phyloP scores from a whole-genome alignment of 2,888 invertebrate genomes.

The Meiosimyza decipiens region DNA sequence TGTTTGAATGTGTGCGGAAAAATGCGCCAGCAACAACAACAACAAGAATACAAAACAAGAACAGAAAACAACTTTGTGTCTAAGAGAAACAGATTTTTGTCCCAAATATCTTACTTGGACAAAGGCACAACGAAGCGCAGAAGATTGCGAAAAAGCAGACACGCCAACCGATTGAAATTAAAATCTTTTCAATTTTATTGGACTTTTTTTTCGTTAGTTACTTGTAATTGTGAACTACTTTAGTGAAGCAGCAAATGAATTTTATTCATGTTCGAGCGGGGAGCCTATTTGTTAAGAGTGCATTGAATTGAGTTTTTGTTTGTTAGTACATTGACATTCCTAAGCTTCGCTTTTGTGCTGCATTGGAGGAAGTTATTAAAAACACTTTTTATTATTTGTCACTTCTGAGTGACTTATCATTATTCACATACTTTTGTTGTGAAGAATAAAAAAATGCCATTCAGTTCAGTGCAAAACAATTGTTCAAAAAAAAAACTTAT shows the following conservation, averaged over 20 bases:
- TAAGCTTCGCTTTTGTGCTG: too few species aligned
- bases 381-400: too few species aligned
- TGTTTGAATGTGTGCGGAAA: conserved; percentile 6
- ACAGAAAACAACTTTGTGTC: not conserved
- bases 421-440: too few species aligned
- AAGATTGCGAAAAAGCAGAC: not conserved
- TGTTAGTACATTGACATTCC: too few species aligned
- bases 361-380: too few species aligned
- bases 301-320: too few species aligned
- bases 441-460: too few species aligned
- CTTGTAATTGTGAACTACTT: conserved; percentile 12
- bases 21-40: conserved; percentile 2
- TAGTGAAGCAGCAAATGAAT: not conserved
- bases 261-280: not conserved
- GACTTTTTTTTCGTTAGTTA: not conserved
- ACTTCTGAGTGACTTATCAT: too few species aligned
- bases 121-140: not conserved
- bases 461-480: too few species aligned
- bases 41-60: conserved; percentile 3
- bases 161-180: not conserved
- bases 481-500: too few species aligned
- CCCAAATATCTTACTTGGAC: conserved; percentile 13
- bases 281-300: too few species aligned
- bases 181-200: conserved; percentile 2
- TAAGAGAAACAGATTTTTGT: conserved; percentile 10